Evolutionary conservation across 2,113 vertebrate genomes (phyloP).

Genomic region (Actinemys pallida): DNA sequence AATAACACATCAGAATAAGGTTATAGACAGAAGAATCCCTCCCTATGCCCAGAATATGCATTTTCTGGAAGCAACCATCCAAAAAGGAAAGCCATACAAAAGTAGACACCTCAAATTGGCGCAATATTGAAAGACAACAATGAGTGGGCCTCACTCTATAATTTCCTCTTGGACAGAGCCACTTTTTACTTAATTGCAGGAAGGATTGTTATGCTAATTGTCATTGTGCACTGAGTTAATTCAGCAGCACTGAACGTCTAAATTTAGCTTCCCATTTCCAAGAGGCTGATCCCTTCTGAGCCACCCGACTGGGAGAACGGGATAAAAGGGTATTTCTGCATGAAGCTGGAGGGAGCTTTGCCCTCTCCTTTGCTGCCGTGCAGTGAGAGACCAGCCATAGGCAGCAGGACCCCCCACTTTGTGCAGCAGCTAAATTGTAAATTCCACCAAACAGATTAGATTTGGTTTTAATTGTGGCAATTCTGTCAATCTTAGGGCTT

Average conservation of each 20-base stretch:
- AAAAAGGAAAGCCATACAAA: background rate
- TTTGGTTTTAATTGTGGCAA: background rate
- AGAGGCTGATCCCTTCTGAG: background rate
- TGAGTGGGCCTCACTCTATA: background rate
- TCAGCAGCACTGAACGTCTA: conserved; percentile 40
- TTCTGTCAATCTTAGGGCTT: background rate
- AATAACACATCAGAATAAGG: conserved; percentile 43
- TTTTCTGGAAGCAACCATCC: conserved; percentile 1
- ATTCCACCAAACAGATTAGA: background rate
- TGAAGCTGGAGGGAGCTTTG: background rate
- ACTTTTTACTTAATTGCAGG: conserved; percentile 68
- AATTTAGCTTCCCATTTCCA: conserved; percentile 58
- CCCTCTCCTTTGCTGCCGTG: rapidly evolving
- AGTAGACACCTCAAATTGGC: background rate
- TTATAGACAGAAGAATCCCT: conserved; percentile 25
- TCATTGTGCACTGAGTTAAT: conserved; percentile 64
- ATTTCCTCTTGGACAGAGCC: conserved; percentile 61
- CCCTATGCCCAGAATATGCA: conserved; percentile 21
- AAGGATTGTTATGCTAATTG: conserved; percentile 75
- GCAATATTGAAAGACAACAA: background rate
- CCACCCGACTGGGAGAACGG: background rate
- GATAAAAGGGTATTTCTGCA: rapidly evolving
- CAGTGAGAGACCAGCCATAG: rapidly evolving
- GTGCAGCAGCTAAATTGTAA: too few relatives aligned
- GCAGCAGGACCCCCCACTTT: too few relatives aligned